Conservation (phyloP, 2,797 vertebrate species). For the Craterocephalus amniculus region DNA sequence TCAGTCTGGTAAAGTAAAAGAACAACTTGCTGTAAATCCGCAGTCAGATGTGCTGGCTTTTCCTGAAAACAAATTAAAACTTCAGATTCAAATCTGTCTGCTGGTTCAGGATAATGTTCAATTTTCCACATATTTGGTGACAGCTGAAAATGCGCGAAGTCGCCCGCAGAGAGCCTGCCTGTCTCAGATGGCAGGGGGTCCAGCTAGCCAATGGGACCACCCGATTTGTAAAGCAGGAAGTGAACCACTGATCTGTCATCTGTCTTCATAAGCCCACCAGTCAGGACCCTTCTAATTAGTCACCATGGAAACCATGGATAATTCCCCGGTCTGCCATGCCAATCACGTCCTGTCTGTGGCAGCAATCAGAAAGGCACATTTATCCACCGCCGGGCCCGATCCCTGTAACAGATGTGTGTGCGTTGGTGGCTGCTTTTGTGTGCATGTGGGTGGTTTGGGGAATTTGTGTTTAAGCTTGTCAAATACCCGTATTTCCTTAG, state of each 20-base stretch:
- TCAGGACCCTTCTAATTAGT: constrained; percentile 81
- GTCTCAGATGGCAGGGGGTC: constrained; percentile 64
- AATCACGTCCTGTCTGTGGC: constrained; percentile 77
- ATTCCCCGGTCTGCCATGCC: constrained; percentile 77
- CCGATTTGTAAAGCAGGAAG: constrained; percentile 73
- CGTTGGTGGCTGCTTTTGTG: constrained; percentile 38
- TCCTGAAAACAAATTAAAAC: background rate
- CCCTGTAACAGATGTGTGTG: constrained; percentile 66
- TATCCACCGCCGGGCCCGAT: constrained; percentile 75
- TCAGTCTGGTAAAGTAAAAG: constrained; percentile 13
- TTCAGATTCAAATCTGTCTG: constrained; percentile 3
- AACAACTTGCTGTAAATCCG: background rate
- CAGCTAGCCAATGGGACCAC: constrained; percentile 64
- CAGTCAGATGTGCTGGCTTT: background rate
- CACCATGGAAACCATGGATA: constrained; percentile 78
- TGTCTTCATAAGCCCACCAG: constrained; percentile 76
- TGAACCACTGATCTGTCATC: constrained; percentile 76
- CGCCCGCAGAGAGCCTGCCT: constrained; percentile 63
- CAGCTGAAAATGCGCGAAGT: constrained; percentile 57
- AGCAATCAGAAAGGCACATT: constrained; percentile 78
- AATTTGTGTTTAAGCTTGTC: constrained; percentile 47
- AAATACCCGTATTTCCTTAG: constrained; percentile 54
- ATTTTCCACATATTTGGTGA: constrained; percentile 45
- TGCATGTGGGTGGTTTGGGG: constrained; percentile 49
- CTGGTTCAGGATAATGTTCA: constrained; percentile 23